These are phyloP conservation scores for Helicoverpa assulta DNA, from an alignment of 2,888 invertebrate genomes.

Conservation along the genomic window DNA sequence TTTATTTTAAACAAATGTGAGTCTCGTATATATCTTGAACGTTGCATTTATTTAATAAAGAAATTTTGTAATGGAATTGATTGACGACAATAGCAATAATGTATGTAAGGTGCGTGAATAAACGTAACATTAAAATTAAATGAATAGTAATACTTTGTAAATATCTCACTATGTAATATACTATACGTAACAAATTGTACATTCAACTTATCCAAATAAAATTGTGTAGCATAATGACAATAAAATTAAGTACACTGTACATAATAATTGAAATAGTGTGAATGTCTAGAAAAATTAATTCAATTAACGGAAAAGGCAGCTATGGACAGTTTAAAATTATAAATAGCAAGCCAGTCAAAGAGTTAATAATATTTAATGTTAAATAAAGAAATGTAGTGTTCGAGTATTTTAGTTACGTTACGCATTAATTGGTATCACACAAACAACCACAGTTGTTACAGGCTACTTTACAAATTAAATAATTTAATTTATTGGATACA, in stretches of 20 bases:
- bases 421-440: neutral
- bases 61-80: slow-evolving; percentile 42
- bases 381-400: too few relatives aligned
- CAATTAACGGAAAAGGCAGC: neutral
- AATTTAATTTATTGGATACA: neutral
- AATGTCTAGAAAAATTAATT: neutral
- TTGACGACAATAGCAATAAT: slow-evolving; percentile 14
- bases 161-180: slow-evolving; percentile 25
- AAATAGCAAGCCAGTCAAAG: too few relatives aligned
- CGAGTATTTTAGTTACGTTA: too few relatives aligned
- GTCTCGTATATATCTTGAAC: slow-evolving; percentile 13
- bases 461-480: neutral
- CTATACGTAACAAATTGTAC: slow-evolving; percentile 29
- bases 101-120: slow-evolving; percentile 23
- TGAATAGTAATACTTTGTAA: slow-evolving; percentile 21
- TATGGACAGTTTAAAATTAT: slow-evolving; percentile 1
- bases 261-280: slow-evolving; percentile 14
- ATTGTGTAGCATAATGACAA: slow-evolving; percentile 52
- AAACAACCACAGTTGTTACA: neutral
- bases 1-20: neutral
- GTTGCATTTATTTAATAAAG: slow-evolving; percentile 2
- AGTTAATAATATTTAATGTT: too few relatives aligned
- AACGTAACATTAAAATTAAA: slow-evolving; percentile 4
- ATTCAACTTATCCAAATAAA: slow-evolving; percentile 34
- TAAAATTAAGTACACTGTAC: slow-evolving; percentile 54